Evolutionary conservation across 2,888 invertebrate genomes (phyloP), one percentile per base, ranked within the genome.

Genomic region (Aphrophora alni): DNA sequence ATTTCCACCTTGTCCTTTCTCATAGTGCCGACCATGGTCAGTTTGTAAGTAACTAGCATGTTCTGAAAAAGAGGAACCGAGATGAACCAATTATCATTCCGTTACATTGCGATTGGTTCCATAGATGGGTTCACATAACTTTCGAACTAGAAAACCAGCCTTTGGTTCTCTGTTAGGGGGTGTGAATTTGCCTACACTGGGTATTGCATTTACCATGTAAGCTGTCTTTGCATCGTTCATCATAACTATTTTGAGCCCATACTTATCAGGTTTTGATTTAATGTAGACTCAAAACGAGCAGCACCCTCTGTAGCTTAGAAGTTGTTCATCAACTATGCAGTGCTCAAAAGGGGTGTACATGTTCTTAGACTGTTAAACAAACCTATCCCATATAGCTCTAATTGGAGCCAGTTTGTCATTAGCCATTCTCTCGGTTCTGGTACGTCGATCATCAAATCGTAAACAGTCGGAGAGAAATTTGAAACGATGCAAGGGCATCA

Each of bases 51-150:
- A 5, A 26, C 26, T 25, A 75, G 27, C 75, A 75, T 75, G 28
- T 24, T n/a, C 25, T 75, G 14, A 26, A 27, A 24, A 51, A 75
- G 59, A 4, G 51, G 75, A 17, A 75, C 27, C 8, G 75, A 75
- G 10, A 25, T 75, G 75, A 75, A 75, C 44, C 27, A 75, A n/a
- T 51, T 75, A 38, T 51, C 51, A 2, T 33, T 33, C 33, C 12
- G 81, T 81, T 17, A 81, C 51, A 26, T 81, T 81, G 14, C 74
- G 72, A 28, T 78, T 78, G 17, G 81, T 73, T 26, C 77, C 59
- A 26, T 74, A 59, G 27, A 81, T 78, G n/a, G 77, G 28, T 78
- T 81, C 77, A 33, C 44, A 14, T 14, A 44, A 17, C 17, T 44
- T 44, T 17, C 44, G 44, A 10, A 44, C 44, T 10, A 14, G 17